Evolutionary conservation across 2,113 vertebrate species (phyloP).

Genomic region (Alligator sinensis): DNA sequence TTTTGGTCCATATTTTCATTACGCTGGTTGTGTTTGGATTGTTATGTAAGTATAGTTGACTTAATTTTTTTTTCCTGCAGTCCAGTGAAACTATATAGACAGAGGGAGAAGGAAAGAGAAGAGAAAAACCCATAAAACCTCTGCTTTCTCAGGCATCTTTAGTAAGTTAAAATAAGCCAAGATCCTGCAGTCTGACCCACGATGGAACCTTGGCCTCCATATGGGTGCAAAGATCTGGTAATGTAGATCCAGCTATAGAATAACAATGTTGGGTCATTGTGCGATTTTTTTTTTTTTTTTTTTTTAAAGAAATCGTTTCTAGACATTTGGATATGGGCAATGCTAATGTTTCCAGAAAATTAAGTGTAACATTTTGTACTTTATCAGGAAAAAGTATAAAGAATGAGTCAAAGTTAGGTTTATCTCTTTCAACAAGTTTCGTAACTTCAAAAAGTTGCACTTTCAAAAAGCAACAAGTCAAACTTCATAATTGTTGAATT

Average conservation of each 20-base stretch:
- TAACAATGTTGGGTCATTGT: background rate
- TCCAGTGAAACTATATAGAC: too few relatives aligned
- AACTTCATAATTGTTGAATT: background rate
- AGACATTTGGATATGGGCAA: background rate
- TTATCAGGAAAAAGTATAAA: background rate
- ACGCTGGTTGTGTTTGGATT: conserved; percentile 79
- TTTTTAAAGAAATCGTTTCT: background rate
- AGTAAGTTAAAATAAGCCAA: background rate
- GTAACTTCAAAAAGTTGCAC: background rate
- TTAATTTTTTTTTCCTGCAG: background rate
- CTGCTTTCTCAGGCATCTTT: background rate
- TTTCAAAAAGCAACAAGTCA: background rate
- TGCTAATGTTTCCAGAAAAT: conserved; percentile 13
- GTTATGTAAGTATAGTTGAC: conserved; percentile 79
- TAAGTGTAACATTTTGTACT: background rate
- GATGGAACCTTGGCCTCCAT: background rate
- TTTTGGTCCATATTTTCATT: conserved; percentile 80
- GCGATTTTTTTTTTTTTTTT: background rate
- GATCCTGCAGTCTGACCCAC: background rate
- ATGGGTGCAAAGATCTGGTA: conserved; percentile 1
- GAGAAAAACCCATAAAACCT: background rate
- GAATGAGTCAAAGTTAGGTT: background rate
- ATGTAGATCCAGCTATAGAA: background rate
- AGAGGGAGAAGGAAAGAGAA: background rate
- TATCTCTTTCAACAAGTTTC: background rate